Evolutionary conservation across 2,888 invertebrate species (phyloP).

Genomic region (Napeogenes inachia): DNA sequence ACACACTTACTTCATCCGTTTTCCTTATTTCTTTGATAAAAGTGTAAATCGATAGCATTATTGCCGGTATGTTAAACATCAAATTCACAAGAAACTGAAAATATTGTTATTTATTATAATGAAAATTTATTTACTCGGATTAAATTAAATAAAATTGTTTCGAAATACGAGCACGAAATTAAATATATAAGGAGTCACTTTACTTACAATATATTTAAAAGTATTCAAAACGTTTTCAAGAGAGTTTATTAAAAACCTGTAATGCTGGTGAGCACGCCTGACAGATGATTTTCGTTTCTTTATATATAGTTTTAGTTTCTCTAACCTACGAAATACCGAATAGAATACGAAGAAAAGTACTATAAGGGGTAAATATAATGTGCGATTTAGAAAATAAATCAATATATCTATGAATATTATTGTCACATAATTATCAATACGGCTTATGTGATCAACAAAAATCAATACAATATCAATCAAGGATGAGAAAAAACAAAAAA

Average conservation of each 20-base stretch:
- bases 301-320: not conserved
- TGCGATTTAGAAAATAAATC: not conserved
- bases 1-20: not conserved
- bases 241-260: not conserved
- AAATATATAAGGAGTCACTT: no score
- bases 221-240: not conserved
- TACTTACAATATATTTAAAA: constrained; percentile 3
- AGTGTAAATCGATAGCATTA: not conserved
- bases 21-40: not conserved
- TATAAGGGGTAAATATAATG: not conserved
- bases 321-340: not conserved
- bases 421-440: no score
- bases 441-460: no score
- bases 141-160: no score
- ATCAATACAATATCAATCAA: not conserved
- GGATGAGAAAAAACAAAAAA: no score
- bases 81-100: not conserved
- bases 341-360: constrained; percentile 1
- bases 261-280: not conserved
- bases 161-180: no score
- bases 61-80: not conserved
- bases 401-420: not conserved
- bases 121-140: no score
- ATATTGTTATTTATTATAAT: not conserved
- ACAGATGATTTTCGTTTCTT: not conserved